Evolutionary conservation across 2,797 vertebrate genomes (phyloP).

Genomic region (Sciurus vulgaris): DNA sequence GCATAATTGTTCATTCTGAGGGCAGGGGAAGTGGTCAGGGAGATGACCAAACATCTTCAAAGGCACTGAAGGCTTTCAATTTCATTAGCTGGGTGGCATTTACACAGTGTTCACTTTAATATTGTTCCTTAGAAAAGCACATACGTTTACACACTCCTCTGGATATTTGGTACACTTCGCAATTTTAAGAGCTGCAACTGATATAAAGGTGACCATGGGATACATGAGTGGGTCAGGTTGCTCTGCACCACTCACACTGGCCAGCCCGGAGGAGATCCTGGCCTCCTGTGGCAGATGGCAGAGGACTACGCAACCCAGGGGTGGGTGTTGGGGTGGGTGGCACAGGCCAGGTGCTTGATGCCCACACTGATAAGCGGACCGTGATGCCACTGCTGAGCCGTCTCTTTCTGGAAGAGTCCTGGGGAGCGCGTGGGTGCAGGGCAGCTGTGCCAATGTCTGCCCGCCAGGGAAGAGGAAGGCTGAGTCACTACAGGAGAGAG

Average conservation of each 20-base stretch:
- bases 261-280: neutral
- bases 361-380: neutral
- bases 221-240: accelerated
- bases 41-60: no score
- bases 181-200: neutral
- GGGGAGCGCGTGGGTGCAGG: neutral
- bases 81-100: neutral
- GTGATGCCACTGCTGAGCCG: accelerated
- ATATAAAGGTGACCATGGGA: accelerated
- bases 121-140: neutral
- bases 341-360: neutral
- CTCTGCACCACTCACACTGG: no score
- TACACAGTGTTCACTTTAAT: accelerated
- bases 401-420: neutral
- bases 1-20: neutral
- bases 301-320: accelerated
- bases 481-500: neutral
- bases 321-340: accelerated
- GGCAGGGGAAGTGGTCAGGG: neutral
- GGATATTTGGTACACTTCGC: accelerated
- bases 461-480: neutral
- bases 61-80: neutral
- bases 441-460: neutral
- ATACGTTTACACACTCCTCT: neutral
- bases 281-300: neutral